These are phyloP conservation scores for Samia ricini DNA, from an alignment of 1,140 invertebrate species.

Conservation along the genomic window DNA sequence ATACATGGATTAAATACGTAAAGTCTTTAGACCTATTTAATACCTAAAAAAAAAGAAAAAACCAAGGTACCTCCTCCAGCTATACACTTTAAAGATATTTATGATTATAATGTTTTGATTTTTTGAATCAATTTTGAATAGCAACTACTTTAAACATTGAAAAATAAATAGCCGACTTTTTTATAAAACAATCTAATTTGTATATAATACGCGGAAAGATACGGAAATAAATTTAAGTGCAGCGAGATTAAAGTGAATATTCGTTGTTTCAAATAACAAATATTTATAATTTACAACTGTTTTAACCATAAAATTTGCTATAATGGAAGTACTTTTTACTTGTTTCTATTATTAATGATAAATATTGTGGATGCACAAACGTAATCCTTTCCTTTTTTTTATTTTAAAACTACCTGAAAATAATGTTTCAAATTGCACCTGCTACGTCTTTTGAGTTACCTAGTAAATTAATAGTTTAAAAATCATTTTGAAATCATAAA, in stretches of 20 bases:
- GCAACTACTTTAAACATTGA: neutral
- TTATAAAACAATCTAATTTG: neutral
- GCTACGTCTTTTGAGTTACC: too few species aligned
- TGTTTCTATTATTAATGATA: neutral
- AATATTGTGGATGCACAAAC: neutral
- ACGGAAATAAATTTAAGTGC: slow-evolving; percentile 2
- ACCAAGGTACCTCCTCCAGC: too few species aligned
- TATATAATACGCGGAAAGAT: neutral
- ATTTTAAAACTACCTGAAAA: neutral
- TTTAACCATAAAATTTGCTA: slow-evolving; percentile 4
- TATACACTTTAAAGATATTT: too few species aligned
- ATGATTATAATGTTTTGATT: neutral
- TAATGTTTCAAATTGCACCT: neutral
- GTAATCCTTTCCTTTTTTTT: neutral
- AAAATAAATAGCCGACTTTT: neutral
- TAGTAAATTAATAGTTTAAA: neutral
- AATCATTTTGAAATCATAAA: too few species aligned
- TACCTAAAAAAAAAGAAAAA: too few species aligned
- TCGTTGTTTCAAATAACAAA: slow-evolving; percentile 2
- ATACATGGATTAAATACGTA: too few species aligned
- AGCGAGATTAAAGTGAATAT: slow-evolving; percentile 6
- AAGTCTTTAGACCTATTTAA: too few species aligned
- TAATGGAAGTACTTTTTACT: neutral
- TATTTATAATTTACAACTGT: slow-evolving; percentile 6
- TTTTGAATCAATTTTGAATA: neutral